Evolutionary conservation across 2,888 invertebrate species (phyloP).

Genomic region (Cephus spinipes): DNA sequence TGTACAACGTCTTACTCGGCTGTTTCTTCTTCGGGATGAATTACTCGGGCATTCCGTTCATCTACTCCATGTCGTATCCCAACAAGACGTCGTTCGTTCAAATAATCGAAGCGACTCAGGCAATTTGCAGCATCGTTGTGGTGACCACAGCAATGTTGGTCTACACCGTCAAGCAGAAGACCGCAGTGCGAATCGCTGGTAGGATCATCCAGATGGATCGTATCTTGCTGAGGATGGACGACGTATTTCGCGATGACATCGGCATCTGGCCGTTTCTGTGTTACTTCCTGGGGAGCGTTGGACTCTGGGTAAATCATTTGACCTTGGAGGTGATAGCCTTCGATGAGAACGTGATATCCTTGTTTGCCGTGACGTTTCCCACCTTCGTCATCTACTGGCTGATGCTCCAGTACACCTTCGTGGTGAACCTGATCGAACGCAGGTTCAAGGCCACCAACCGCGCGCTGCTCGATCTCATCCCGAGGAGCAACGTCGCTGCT

Average conservation of each 20-base stretch:
- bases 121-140: conserved; percentile 9
- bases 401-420: conserved; percentile 32
- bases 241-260: not conserved
- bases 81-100: conserved; percentile 16
- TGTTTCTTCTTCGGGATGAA: conserved; percentile 4
- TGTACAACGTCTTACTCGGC: conserved; percentile 30
- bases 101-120: conserved; percentile 23
- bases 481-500: not conserved
- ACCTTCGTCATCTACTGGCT: conserved; percentile 20
- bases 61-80: not conserved
- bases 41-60: conserved; percentile 13
- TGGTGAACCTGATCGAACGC: conserved; percentile 19
- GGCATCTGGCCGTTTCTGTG: not conserved
- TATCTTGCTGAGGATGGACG: not conserved
- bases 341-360: not conserved
- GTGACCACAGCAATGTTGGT: conserved; percentile 18
- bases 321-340: conserved; percentile 5
- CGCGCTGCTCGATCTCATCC: not conserved
- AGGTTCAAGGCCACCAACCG: conserved; percentile 31
- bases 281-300: not conserved
- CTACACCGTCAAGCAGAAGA: conserved; percentile 25
- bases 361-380: conserved; percentile 20
- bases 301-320: not conserved
- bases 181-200: conserved; percentile 23
- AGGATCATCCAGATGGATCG: conserved; percentile 13